These are phyloP conservation scores for Phortica variegata DNA, from an alignment of 1,140 invertebrate genomes.

Conservation along the genomic window DNA sequence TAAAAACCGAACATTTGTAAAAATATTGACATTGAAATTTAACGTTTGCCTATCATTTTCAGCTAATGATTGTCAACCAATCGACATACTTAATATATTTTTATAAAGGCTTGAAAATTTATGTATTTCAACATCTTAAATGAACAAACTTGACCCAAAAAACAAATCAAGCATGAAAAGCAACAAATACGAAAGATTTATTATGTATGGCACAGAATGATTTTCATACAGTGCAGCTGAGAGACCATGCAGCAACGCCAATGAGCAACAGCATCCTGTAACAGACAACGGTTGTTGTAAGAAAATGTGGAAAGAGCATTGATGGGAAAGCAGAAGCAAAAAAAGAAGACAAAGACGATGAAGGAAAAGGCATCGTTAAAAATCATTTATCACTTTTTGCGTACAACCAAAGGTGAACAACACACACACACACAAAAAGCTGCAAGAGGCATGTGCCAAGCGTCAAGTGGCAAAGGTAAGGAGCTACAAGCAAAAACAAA, in stretches of 20 bases:
- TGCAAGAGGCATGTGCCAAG: too few relatives aligned
- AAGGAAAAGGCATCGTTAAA: not conserved
- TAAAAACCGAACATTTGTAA: not conserved
- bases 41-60: too few relatives aligned
- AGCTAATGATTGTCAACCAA: too few relatives aligned
- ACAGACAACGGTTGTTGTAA: not conserved
- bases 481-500: too few relatives aligned
- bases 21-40: too few relatives aligned
- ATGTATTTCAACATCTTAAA: not conserved
- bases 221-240: too few relatives aligned
- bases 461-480: too few relatives aligned
- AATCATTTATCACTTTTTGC: slow-evolving; percentile 8
- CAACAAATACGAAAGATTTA: not conserved
- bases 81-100: not conserved
- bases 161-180: not conserved
- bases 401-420: too few relatives aligned
- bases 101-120: not conserved
- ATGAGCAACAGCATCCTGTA: not conserved
- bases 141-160: not conserved
- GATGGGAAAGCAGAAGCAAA: not conserved
- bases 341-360: not conserved
- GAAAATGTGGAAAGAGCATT: not conserved
- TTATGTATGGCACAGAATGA: not conserved
- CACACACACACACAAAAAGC: too few relatives aligned
- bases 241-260: too few relatives aligned